A percentile compares a stretch with the other conserved stretches of the same genome.
Conservation (phyloP, 2,888 invertebrate genomes). For the Dicycla oo region DNA sequence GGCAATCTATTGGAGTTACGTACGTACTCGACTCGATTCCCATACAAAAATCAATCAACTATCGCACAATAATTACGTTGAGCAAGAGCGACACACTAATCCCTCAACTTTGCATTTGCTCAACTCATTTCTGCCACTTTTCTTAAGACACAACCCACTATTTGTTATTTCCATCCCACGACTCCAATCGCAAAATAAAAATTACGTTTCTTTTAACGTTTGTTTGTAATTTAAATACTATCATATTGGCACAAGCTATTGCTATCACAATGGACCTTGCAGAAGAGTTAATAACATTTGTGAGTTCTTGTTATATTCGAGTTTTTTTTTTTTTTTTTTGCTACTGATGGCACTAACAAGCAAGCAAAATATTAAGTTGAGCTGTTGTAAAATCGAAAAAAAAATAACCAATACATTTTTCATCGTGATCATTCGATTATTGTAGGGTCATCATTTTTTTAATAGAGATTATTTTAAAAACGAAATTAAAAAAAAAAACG, state of each 20-base stretch:
- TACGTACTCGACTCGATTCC: no score
- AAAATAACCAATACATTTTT: background rate
- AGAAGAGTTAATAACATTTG: constrained; percentile 64
- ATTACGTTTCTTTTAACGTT: constrained; percentile 37
- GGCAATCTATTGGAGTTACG: background rate
- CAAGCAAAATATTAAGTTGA: constrained; percentile 36
- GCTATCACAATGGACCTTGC: constrained; percentile 86
- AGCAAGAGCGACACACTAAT: background rate
- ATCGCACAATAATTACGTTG: background rate
- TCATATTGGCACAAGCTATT: constrained; percentile 86
- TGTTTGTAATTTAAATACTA: constrained; percentile 58
- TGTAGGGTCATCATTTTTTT: background rate
- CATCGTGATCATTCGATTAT: background rate
- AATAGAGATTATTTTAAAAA: background rate
- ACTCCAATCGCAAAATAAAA: constrained; percentile 61
- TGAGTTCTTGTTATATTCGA: constrained; percentile 53
- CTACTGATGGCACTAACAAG: constrained; percentile 60
- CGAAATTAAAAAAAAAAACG: background rate
- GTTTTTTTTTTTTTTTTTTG: constrained; percentile 47
- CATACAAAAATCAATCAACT: background rate
- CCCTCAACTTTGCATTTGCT: constrained; percentile 22
- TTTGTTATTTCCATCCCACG: constrained; percentile 19
- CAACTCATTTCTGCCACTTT: constrained; percentile 3
- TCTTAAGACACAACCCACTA: background rate
- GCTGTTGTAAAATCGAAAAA: constrained; percentile 35